phyloP scores from a whole-genome alignment of 2,888 invertebrate species.

The Agriopis aurantiaria region DNA sequence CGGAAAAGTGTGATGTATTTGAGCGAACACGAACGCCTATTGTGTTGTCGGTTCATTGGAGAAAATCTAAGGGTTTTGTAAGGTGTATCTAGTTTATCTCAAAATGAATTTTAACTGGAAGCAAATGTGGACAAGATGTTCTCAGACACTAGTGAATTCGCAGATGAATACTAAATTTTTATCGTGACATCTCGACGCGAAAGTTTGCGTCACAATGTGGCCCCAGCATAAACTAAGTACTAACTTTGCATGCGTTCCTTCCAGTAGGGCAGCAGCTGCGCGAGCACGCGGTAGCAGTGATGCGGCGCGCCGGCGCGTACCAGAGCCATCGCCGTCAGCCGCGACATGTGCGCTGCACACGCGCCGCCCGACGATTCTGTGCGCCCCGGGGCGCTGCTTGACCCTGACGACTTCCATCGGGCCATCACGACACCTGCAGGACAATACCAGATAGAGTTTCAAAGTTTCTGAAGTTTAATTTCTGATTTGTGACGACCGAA shows the following conservation, averaged over 20 bases:
- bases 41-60: no score
- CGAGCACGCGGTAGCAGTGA: slow-evolving; percentile 76
- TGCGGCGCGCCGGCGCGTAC: slow-evolving; percentile 72
- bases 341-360: slow-evolving; percentile 80
- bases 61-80: no score
- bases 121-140: no score
- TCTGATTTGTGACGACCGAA: neutral
- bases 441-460: neutral
- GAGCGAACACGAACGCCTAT: no score
- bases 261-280: slow-evolving; percentile 89
- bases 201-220: no score
- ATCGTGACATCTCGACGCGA: no score
- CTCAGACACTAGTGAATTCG: no score
- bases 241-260: slow-evolving; percentile 82
- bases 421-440: slow-evolving; percentile 90
- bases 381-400: slow-evolving; percentile 55
- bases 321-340: slow-evolving; percentile 74
- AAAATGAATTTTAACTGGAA: no score
- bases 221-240: slow-evolving; percentile 40
- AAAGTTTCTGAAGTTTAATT: no score
- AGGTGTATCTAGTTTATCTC: no score
- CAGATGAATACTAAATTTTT: no score
- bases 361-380: slow-evolving; percentile 61
- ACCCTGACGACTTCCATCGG: slow-evolving; percentile 86
- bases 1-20: no score